phyloP scores from a whole-genome alignment of 2,888 invertebrate genomes.

The Vannuccia rotundouncinata region DNA sequence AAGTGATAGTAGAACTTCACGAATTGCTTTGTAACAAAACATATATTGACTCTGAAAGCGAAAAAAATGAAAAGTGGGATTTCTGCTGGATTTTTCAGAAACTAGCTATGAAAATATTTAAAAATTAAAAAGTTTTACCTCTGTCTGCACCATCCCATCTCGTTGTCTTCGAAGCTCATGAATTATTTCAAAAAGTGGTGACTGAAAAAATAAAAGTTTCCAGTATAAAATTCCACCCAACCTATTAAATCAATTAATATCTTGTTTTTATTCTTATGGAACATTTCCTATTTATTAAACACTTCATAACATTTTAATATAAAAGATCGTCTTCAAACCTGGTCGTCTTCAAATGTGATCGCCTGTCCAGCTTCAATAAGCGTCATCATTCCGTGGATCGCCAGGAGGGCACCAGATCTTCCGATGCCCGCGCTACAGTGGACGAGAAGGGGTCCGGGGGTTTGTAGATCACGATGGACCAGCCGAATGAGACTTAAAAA shows the following conservation, averaged over 20 bases:
- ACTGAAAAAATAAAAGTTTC: not conserved
- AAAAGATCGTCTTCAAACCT: not conserved
- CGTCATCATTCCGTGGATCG: constrained; percentile 12
- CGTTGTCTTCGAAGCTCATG: not conserved
- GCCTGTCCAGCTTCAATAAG: constrained; percentile 6
- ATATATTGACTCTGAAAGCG: constrained; percentile 16
- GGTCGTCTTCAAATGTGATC: not conserved
- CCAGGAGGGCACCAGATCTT: not conserved
- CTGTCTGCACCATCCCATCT: not conserved
- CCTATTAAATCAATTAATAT: not conserved
- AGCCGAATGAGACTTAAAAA: not conserved
- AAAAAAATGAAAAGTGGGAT: no score
- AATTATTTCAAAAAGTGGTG: not conserved
- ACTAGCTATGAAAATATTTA: no score
- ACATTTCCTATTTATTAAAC: no score
- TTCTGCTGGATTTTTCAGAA: no score
- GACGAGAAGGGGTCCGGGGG: not conserved
- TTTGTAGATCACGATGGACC: not conserved
- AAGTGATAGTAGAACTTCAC: not conserved
- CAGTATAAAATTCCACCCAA: not conserved
- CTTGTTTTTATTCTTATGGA: not conserved
- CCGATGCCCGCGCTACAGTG: constrained; percentile 2
- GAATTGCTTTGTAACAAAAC: not conserved
- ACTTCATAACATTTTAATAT: not conserved
- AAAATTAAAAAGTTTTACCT: no score